These are phyloP conservation scores for Isurus oxyrinchus DNA, from an alignment of 2,113 vertebrate genomes.

Conservation along the genomic window DNA sequence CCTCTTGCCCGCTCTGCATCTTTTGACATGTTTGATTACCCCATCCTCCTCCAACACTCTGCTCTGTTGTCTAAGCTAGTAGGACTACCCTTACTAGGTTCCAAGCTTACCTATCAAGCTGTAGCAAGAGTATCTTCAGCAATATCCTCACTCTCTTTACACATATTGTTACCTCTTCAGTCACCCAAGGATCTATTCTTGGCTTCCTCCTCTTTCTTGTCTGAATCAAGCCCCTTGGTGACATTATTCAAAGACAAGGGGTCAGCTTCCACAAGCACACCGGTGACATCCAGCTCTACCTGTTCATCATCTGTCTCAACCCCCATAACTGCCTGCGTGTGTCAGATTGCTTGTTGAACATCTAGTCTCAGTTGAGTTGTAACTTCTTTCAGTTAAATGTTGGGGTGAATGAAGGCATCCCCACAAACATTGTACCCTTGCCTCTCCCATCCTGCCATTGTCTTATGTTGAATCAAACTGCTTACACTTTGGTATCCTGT, in stretches of 20 bases:
- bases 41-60: not conserved
- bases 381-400: not conserved
- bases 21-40: not conserved
- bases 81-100: not conserved
- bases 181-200: not conserved
- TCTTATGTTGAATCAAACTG: not conserved
- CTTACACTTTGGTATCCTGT: not conserved
- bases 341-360: not conserved
- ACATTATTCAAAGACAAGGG: not conserved
- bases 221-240: not conserved
- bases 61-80: not conserved
- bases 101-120: not conserved
- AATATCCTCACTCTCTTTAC: not conserved
- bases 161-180: not conserved
- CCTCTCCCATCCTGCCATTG: not conserved
- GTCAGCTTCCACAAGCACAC: not conserved
- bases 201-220: not conserved
- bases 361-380: not conserved
- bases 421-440: not conserved
- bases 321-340: not conserved
- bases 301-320: not conserved
- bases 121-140: not conserved
- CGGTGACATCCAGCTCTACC: not conserved
- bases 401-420: not conserved
- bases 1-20: not conserved